Evolutionary conservation across 37 sponge, comb jelly and placozoan species (phyloP).

Genomic region (Corticium candelabrum): DNA sequence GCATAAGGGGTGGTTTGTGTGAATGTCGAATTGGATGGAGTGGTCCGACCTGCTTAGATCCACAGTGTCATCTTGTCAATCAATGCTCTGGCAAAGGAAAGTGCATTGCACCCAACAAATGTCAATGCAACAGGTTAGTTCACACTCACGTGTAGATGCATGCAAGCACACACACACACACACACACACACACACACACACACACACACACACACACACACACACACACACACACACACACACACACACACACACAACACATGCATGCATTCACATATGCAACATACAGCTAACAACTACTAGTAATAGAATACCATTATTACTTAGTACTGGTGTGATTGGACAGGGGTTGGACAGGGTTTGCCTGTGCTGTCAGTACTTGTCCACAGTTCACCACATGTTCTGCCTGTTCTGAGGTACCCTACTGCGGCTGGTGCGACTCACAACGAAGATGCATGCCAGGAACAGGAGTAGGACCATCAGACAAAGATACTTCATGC

Average conservation of each 20-base stretch:
- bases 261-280: too few species aligned
- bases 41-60: background rate
- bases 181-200: too few species aligned
- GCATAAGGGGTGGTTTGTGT: background rate
- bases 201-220: too few species aligned
- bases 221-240: too few species aligned
- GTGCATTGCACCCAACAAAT: background rate
- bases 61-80: background rate
- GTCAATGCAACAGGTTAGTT: too few species aligned
- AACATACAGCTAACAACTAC: too few species aligned
- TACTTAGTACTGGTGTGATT: too few species aligned
- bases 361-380: background rate
- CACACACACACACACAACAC: too few species aligned
- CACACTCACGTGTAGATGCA: too few species aligned
- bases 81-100: background rate
- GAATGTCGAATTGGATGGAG: background rate
- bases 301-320: too few species aligned
- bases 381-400: background rate
- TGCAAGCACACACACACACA: too few species aligned
- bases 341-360: background rate
- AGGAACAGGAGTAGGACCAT: background rate
- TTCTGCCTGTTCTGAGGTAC: background rate
- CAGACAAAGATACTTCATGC: background rate
- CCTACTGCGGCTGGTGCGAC: conserved; percentile 3
- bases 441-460: background rate